These are phyloP conservation scores for Oscheius sp. DNA, from an alignment of 2,888 invertebrate genomes.

Conservation along the genomic window DNA sequence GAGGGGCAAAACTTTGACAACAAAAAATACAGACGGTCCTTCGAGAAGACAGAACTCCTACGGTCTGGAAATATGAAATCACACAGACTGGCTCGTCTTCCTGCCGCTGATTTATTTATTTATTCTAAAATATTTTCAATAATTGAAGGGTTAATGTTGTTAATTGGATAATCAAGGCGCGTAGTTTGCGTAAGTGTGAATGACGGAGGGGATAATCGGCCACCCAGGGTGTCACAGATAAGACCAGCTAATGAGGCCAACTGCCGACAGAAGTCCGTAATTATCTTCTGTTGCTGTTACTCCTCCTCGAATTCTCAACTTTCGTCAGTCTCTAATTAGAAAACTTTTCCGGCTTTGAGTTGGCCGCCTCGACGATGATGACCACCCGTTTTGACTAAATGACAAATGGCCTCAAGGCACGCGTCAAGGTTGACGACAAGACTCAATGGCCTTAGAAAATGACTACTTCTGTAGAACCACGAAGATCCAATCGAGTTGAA, in stretches of 20 bases:
- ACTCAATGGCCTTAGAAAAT: too few species aligned
- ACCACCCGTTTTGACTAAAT: constrained; percentile 6
- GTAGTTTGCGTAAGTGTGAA: constrained; percentile 29
- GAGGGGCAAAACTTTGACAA: too few species aligned
- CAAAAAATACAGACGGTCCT: too few species aligned
- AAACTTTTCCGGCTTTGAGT: constrained; percentile 12
- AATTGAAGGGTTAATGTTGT: background rate
- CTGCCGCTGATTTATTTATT: too few species aligned
- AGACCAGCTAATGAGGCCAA: constrained; percentile 23
- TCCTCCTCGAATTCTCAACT: background rate
- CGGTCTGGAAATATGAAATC: too few species aligned
- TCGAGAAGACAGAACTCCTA: too few species aligned
- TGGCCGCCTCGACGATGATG: constrained; percentile 2
- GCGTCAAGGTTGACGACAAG: constrained; percentile 1
- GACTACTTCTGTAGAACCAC: too few species aligned
- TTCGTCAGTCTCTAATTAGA: constrained; percentile 19
- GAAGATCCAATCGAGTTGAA: too few species aligned
- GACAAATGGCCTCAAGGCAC: constrained; percentile 17
- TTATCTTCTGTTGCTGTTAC: background rate
- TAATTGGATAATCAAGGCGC: background rate
- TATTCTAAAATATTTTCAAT: too few species aligned
- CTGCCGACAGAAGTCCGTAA: constrained; percentile 26
- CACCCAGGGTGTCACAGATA: constrained; percentile 30
- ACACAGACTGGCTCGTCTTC: too few species aligned
- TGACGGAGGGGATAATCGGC: constrained; percentile 16